Conservation (phyloP, 2,113 vertebrate genomes). For the Ascaphus truei region DNA sequence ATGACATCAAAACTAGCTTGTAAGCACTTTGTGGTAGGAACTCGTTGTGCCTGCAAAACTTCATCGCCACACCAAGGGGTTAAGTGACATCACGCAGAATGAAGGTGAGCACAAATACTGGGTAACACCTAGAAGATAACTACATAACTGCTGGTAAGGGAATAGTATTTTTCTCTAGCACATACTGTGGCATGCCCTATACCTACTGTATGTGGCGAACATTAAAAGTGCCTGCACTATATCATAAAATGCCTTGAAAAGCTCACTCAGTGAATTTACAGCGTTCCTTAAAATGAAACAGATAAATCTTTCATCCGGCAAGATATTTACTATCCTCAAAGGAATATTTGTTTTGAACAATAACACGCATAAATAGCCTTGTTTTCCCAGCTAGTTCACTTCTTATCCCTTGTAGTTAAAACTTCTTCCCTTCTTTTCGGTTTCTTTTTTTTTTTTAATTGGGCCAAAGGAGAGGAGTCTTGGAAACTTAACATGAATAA, state of each 20-base stretch:
- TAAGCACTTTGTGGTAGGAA: too few species aligned
- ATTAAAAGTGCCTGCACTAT: too few species aligned
- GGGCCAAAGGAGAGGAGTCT: neutral
- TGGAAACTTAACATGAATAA: constrained; percentile 42
- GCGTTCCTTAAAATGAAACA: neutral
- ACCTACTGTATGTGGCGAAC: too few species aligned
- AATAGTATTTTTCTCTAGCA: too few species aligned
- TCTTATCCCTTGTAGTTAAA: neutral
- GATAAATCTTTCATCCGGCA: neutral
- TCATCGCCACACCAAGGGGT: too few species aligned
- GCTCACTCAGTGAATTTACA: neutral
- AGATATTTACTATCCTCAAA: neutral
- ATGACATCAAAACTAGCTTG: too few species aligned
- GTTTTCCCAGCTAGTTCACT: neutral
- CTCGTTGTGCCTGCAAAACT: too few species aligned
- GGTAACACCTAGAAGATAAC: too few species aligned
- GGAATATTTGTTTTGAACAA: neutral
- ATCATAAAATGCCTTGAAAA: neutral
- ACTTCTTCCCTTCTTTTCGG: neutral
- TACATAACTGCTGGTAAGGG: too few species aligned
- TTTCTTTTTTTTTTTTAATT: neutral
- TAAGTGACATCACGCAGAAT: too few species aligned
- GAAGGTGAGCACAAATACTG: too few species aligned
- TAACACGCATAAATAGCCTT: neutral
- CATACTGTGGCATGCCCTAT: too few species aligned